Base-by-base conservation (phyloP, 2,113 vertebrate species). In the Ophthalmotilapia sp. region DNA sequence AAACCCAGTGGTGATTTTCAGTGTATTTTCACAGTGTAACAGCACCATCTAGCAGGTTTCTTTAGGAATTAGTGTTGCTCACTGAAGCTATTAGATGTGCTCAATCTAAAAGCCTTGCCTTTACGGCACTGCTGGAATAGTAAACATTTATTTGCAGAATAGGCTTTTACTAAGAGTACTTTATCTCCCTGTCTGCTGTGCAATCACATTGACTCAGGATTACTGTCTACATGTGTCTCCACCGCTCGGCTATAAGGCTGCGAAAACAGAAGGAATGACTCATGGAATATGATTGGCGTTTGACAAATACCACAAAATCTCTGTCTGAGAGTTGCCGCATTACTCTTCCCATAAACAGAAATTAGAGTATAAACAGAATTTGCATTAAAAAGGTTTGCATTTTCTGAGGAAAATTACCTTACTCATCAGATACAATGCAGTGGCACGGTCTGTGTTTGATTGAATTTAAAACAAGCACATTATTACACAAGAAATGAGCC, bases 21-120 rank as follows among this genome's bases (percentile, higher is more conserved):
- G 14, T 17, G 13, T 23, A 47, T 47, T 91, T 58, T 38, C 65
- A 49, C 42, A 33, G 89, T 81, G 86, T 91, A 92, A 94, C 92
- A 96, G 91, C 92, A 51, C 93, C 95, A 94, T 90, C 95, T 93
- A 91, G 93, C 51, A 92, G 88, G 91, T 33, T 4, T n/a, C 33
- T 81, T 7, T 1, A 2, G 54, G 84, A 23, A 88, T 3, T 55
- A 11, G 15, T n/a, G 47, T 42, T 85, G 65, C 49, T 54, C 21
- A 7, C 58, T 26, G 36, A 55, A 55, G 26, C 77, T 33, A 75
- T 84, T 85, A 86, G 70, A 77, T 42, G 60, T 70, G 73, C 80
- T 86, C 86, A 29, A 68, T 79, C 45, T 82, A 33, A 88, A 42
- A 90, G 62, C 85, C 33, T 10, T 70, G 79, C 81, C 81, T 85